Conservation (phyloP, 2,797 vertebrate genomes). For the Cuniculus paca region DNA sequence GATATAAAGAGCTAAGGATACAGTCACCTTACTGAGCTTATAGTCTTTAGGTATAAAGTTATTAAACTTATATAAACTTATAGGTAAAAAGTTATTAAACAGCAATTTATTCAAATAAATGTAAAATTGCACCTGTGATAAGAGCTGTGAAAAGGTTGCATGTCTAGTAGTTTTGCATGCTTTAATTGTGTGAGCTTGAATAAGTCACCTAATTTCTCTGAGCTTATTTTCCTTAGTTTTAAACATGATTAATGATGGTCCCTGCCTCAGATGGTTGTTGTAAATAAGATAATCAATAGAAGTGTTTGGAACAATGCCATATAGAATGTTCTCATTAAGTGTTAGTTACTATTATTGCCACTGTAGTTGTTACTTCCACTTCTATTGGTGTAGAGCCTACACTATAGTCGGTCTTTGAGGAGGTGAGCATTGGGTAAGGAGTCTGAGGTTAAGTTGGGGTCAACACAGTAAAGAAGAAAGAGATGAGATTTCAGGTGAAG, state of each 20-base stretch:
- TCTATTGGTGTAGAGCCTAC: background rate
- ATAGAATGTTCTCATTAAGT: background rate
- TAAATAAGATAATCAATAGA: background rate
- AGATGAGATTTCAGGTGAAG: background rate
- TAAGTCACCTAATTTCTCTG: background rate
- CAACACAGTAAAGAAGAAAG: slow-evolving; percentile 20
- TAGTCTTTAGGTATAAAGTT: background rate
- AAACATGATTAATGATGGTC: background rate
- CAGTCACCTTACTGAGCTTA: background rate
- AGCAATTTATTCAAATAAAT: background rate
- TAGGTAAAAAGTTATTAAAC: slow-evolving; percentile 35
- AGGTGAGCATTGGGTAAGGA: background rate
- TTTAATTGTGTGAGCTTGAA: background rate
- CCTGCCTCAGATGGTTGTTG: background rate
- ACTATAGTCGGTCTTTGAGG: background rate
- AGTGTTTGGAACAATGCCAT: background rate
- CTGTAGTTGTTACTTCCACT: background rate
- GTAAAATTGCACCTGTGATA: background rate
- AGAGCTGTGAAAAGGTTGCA: background rate
- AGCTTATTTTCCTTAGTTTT: background rate
- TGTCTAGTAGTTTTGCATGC: background rate
- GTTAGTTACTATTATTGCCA: background rate
- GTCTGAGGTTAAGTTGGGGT: background rate
- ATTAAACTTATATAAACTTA: too few relatives aligned
- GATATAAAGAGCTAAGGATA: background rate